These are phyloP conservation scores for Adoxophyes honmai DNA, from an alignment of 1,140 invertebrate species.

Conservation along the genomic window DNA sequence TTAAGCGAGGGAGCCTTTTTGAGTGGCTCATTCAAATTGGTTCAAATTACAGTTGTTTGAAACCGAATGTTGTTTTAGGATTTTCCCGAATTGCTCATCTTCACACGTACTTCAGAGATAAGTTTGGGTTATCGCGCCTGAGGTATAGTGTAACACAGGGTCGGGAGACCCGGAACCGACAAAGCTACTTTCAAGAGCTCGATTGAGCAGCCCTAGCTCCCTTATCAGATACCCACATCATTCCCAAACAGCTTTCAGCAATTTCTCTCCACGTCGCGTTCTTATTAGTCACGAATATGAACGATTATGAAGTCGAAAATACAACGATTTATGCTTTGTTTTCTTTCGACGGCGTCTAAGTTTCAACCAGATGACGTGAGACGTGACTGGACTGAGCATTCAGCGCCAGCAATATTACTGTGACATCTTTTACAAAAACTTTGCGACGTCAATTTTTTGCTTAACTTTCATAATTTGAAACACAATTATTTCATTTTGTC, in stretches of 20 bases:
- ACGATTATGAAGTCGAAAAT: background rate
- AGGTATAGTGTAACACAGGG: no score
- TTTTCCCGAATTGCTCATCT: background rate
- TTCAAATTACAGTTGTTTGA: background rate
- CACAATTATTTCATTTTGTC: no score
- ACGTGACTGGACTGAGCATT: constrained; percentile 5
- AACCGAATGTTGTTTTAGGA: background rate
- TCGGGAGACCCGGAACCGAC: no score
- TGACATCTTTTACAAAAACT: background rate
- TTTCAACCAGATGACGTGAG: constrained; percentile 8
- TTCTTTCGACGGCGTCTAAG: background rate
- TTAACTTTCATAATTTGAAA: no score
- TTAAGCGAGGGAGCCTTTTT: background rate
- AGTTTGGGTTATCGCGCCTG: no score
- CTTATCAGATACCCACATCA: no score
- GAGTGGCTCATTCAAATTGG: background rate
- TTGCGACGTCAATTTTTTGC: background rate
- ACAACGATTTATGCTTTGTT: constrained; percentile 5
- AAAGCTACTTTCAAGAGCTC: no score
- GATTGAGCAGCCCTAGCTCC: no score
- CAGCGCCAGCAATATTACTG: background rate
- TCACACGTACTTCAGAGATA: background rate
- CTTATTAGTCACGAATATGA: no score
- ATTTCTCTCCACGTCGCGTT: no score
- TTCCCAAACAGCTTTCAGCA: no score